phyloP scores from a whole-genome alignment of 2,113 vertebrate genomes.

The Leuciscus idus region DNA sequence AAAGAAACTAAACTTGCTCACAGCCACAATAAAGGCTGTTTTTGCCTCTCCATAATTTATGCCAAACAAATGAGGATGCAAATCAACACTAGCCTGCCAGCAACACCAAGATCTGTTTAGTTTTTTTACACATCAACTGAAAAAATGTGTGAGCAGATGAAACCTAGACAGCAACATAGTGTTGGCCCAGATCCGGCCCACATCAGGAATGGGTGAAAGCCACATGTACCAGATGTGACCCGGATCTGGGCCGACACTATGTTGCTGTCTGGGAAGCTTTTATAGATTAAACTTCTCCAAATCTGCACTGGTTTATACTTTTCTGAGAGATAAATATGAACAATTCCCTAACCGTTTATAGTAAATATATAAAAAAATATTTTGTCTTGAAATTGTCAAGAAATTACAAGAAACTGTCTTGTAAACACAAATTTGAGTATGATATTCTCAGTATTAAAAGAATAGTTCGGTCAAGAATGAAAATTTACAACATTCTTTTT shows the following conservation, averaged over 20 bases:
- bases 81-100: constrained; percentile 42
- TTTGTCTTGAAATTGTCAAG: too few relatives aligned
- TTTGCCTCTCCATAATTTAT: constrained; percentile 24
- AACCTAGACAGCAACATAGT: not conserved
- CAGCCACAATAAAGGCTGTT: constrained; percentile 21
- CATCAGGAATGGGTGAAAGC: not conserved
- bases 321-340: not conserved
- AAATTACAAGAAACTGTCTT: not conserved
- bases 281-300: constrained; percentile 5
- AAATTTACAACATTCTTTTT: not conserved
- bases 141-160: constrained; percentile 10
- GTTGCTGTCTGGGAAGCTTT: too few relatives aligned
- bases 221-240: too few relatives aligned
- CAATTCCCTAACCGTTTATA: not conserved
- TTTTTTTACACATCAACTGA: constrained; percentile 2
- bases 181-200: too few relatives aligned
- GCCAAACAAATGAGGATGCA: constrained; percentile 34
- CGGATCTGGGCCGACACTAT: too few relatives aligned
- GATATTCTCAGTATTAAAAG: not conserved
- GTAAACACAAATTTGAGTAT: not conserved
- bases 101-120: not conserved
- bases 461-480: not conserved
- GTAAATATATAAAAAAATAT: not conserved
- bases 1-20: constrained; percentile 35
- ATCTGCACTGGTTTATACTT: too few relatives aligned